phyloP scores from a whole-genome alignment of 1,140 invertebrate genomes.

The Dreissena polymorpha region DNA sequence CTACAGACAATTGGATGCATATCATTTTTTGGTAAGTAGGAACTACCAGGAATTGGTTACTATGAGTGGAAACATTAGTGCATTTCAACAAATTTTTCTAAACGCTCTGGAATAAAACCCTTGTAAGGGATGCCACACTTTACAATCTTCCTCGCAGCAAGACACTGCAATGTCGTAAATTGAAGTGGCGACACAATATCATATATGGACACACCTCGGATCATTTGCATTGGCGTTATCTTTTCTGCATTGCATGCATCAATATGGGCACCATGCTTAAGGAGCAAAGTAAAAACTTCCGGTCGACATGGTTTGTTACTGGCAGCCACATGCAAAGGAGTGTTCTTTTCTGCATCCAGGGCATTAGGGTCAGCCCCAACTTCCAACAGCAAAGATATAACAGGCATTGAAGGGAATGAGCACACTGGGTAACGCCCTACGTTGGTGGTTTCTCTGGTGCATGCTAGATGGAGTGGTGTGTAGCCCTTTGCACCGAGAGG shows the following conservation, averaged over 20 bases:
- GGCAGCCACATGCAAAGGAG: slow-evolving; percentile 89
- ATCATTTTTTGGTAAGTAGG: too few species aligned
- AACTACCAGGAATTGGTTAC: too few species aligned
- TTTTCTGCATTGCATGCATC: slow-evolving; percentile 91
- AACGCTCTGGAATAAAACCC: slow-evolving; percentile 86
- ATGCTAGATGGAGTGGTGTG: slow-evolving; percentile 92
- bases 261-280: slow-evolving; percentile 91
- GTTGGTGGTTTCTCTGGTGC: slow-evolving; percentile 82
- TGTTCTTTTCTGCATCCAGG: slow-evolving; percentile 87
- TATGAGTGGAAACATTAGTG: slow-evolving; percentile 79
- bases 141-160: slow-evolving; percentile 89
- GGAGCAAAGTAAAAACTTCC: slow-evolving; percentile 85
- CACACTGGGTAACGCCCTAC: slow-evolving; percentile 87
- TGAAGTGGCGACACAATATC: slow-evolving; percentile 86
- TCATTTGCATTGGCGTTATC: slow-evolving; percentile 85
- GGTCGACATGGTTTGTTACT: slow-evolving; percentile 80
- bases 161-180: slow-evolving; percentile 88
- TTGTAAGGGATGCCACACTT: slow-evolving; percentile 85
- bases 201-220: slow-evolving; percentile 85
- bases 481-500: slow-evolving; percentile 87
- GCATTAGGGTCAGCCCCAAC: slow-evolving; percentile 90
- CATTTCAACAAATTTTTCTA: slow-evolving; percentile 90
- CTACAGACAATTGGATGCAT: too few species aligned
- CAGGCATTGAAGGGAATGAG: slow-evolving; percentile 87
- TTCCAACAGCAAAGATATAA: slow-evolving; percentile 89